These are phyloP conservation scores for Nannoperca obscura DNA, from an alignment of 2,797 vertebrate species.

Conservation along the genomic window DNA sequence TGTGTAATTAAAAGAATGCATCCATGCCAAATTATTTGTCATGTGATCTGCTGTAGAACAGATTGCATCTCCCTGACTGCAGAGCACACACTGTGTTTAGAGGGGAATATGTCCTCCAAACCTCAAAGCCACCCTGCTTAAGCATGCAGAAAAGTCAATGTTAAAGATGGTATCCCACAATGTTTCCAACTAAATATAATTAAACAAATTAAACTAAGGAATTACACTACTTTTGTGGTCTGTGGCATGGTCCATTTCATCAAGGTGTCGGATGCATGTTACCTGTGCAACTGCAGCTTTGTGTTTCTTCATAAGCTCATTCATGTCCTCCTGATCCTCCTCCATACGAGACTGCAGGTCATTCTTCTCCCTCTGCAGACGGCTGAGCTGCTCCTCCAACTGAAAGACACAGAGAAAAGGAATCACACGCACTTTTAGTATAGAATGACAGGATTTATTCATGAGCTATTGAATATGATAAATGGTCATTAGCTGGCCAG, in stretches of 20 bases:
- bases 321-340: conserved; percentile 99
- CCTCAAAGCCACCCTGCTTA: conserved; percentile 39
- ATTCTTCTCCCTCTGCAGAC: conserved; percentile 96
- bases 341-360: conserved; percentile 96
- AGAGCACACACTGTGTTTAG: conserved; percentile 54
- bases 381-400: conserved; percentile 97
- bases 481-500: conserved; percentile 75
- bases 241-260: not conserved
- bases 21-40: conserved; percentile 48
- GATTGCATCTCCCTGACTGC: conserved; percentile 56
- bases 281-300: conserved; percentile 97
- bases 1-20: conserved; percentile 20
- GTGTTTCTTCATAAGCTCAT: conserved; percentile 99
- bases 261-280: conserved; percentile 22
- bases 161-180: not conserved
- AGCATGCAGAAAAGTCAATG: conserved; percentile 21
- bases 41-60: conserved; percentile 60
- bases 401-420: conserved; percentile 69
- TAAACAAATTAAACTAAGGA: not conserved
- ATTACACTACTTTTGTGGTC: not conserved
- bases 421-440: conserved; percentile 43
- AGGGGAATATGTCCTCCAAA: conserved; percentile 57
- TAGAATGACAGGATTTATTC: conserved; percentile 74
- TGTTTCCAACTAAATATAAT: conserved; percentile 4
- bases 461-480: conserved; percentile 80